Conservation (phyloP, 2,888 invertebrate genomes). For the Seira sanloemensis region DNA sequence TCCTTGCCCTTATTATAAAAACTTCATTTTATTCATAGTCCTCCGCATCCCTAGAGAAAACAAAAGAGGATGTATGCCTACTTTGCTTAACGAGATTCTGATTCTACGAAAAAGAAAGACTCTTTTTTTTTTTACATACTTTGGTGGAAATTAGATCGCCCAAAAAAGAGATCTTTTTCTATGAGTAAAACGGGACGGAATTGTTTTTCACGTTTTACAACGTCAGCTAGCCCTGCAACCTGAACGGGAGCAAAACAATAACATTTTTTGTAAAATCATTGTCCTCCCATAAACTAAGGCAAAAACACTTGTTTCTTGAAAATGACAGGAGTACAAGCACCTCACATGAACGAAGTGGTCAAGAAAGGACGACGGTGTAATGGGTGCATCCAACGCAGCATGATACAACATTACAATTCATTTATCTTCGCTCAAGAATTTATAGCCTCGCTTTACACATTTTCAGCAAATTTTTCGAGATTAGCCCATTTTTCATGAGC, state of each 20-base stretch:
- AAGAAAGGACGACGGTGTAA: constrained; percentile 10
- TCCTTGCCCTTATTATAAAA: constrained; percentile 49
- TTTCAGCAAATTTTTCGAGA: constrained; percentile 34
- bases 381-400: constrained; percentile 28
- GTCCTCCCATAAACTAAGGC: constrained; percentile 25
- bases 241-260: constrained; percentile 18
- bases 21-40: constrained; percentile 53
- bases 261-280: constrained; percentile 49
- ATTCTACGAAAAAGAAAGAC: constrained; percentile 17
- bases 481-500: constrained; percentile 55
- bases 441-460: neutral
- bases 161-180: constrained; percentile 41
- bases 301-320: neutral
- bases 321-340: constrained; percentile 12
- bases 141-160: constrained; percentile 53
- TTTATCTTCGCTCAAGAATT: constrained; percentile 23
- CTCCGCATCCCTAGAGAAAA: constrained; percentile 47
- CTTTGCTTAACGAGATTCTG: constrained; percentile 15
- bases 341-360: constrained; percentile 29
- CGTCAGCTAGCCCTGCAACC: constrained; percentile 10
- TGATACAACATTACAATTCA: constrained; percentile 35
- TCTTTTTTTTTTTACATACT: constrained; percentile 8
- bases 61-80: constrained; percentile 14
- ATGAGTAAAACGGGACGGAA: constrained; percentile 37
- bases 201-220: constrained; percentile 37